Evolutionary conservation across 2,797 vertebrate species (phyloP), one percentile per base, ranked within the genome.

Genomic region (Sorex maritimensis): DNA sequence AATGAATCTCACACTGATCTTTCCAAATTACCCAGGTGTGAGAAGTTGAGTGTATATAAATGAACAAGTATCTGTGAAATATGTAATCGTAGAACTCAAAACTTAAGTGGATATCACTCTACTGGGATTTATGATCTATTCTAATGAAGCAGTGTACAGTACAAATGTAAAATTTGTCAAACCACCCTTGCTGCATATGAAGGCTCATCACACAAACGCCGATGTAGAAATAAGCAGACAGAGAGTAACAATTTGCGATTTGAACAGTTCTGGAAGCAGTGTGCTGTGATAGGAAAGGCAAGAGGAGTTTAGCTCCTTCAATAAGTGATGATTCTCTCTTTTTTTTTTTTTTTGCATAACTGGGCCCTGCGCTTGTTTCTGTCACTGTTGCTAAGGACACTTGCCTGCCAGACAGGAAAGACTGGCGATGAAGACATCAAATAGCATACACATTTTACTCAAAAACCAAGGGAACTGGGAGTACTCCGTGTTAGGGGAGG

Each of bases 11-110:
- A 1, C 21, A 92, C 38, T 61, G 28, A 72, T 79, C 91, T 92
- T 95, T 96, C 94, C 91, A 96, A 94, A 92, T 89, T 89, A 52
- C 78, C 88, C 94, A 95, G 74, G 92, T 95, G 74, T 95, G 89
- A 96, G 94, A 96, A 94, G 81, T 21, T 84, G 55, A 96, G 75
- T 88, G 61, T 77, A 77, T 93, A 93, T 92, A 91, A 96, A 88
- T 95, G 67, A 95, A 87, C 81, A 86, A 84, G 6, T 72, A 91
- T 93, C 88, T 86, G 88, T 74, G 93, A 97, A 93, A 81, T 87
- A 75, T 77, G 55, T 86, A 90, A 77, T 68, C 52, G 80, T 58
- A 86, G 28, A 44, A 21, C 58, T 95, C 44, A 94, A 94, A 58
- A 88, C 13, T 15, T 72, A 95, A 81, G 58, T 75, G 69, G 73